These are phyloP conservation scores for Chionis minor DNA, from an alignment of 2,113 vertebrate species.

Conservation along the genomic window DNA sequence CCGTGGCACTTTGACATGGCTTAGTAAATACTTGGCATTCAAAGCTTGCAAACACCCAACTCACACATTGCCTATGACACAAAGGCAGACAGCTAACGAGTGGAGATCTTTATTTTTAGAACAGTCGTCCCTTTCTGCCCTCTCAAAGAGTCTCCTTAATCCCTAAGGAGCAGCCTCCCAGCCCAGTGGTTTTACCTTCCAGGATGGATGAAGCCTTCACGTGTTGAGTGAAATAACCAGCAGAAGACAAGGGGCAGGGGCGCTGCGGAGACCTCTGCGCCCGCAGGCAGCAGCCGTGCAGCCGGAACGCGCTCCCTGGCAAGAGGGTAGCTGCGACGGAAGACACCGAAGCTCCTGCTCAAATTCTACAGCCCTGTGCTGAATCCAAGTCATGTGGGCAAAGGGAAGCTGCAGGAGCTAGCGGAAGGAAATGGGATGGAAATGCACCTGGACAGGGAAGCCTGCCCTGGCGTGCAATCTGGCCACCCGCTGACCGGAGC, in stretches of 20 bases:
- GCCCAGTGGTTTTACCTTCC: background rate
- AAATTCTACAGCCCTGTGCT: background rate
- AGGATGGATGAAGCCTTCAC: background rate
- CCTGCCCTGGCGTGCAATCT: background rate
- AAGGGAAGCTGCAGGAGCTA: background rate
- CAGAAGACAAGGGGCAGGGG: background rate
- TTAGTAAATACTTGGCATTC: conserved; percentile 45
- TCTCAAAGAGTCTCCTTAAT: background rate
- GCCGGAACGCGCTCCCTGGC: background rate
- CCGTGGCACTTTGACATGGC: background rate
- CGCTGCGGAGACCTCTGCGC: no score
- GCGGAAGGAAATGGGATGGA: background rate
- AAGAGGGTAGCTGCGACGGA: background rate
- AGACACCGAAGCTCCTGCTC: background rate
- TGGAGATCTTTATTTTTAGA: background rate
- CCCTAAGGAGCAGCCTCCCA: background rate
- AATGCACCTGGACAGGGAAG: background rate
- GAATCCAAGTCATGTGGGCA: background rate
- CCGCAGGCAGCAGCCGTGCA: background rate
- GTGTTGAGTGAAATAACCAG: background rate
- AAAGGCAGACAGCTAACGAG: background rate
- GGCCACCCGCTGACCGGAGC: accelerated
- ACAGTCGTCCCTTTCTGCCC: background rate
- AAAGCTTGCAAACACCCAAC: conserved; percentile 22
- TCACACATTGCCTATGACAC: background rate